phyloP scores from a whole-genome alignment of 2,888 invertebrate genomes.

The Diarsia mendica region DNA sequence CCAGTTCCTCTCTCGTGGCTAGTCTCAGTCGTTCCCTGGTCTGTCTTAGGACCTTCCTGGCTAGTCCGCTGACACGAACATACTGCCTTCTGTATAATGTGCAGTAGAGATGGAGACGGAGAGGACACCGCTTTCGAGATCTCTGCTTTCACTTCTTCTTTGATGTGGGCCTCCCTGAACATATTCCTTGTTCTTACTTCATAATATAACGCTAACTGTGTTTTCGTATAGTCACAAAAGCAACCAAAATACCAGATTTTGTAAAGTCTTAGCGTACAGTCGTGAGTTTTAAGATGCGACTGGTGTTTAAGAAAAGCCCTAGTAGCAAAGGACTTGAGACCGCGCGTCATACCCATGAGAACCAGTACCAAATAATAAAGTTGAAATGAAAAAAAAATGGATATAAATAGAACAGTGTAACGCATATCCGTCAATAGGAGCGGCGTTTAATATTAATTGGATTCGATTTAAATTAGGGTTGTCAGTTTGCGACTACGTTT shows the following conservation, averaged over 20 bases:
- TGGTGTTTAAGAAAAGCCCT: neutral
- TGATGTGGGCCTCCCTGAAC: constrained; percentile 47
- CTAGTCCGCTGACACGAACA: constrained; percentile 49
- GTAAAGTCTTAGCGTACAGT: no score
- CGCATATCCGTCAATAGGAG: constrained; percentile 11
- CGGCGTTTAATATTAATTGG: constrained; percentile 19
- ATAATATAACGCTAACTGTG: constrained; percentile 16
- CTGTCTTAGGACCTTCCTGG: constrained; percentile 21
- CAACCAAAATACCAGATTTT: neutral
- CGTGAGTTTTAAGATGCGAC: neutral
- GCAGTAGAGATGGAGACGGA: constrained; percentile 49
- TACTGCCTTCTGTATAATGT: constrained; percentile 51
- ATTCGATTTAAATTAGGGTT: constrained; percentile 34
- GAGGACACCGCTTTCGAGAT: constrained; percentile 35
- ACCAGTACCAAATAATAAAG: neutral
- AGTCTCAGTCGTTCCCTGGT: constrained; percentile 20
- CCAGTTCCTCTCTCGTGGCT: constrained; percentile 29
- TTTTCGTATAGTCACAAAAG: constrained; percentile 10
- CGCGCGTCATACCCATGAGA: neutral
- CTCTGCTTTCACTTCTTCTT: constrained; percentile 24
- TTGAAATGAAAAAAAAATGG: neutral
- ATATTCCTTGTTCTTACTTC: constrained; percentile 45
- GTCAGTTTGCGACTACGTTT: neutral
- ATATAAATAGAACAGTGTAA: constrained; percentile 9
- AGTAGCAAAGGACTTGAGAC: neutral